Percentiles rank a stretch among this genome's conserved stretches.
These are phyloP conservation scores for Noctua janthina DNA, from an alignment of 2,888 invertebrate species.

Conservation along the genomic window DNA sequence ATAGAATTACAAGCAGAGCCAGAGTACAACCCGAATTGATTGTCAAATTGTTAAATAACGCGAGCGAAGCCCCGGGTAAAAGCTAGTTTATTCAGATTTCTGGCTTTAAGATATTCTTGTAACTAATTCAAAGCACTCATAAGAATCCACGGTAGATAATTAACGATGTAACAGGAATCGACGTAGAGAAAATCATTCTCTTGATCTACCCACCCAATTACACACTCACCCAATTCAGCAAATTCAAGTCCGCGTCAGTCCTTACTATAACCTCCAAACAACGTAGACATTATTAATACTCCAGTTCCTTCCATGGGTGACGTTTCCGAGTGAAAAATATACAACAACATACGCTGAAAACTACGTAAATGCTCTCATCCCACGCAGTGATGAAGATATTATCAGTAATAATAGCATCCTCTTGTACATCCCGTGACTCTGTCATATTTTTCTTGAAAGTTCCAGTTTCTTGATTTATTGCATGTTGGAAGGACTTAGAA, in stretches of 20 bases:
- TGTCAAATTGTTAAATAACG: no score
- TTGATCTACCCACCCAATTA: background rate
- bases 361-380: constrained; percentile 39
- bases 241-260: constrained; percentile 3
- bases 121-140: background rate
- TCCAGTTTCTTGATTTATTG: constrained; percentile 3
- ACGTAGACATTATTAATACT: constrained; percentile 31
- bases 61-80: no score
- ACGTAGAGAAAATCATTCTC: background rate
- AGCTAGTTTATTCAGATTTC: background rate
- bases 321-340: constrained; percentile 40
- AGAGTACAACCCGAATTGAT: no score
- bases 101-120: background rate
- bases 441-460: constrained; percentile 13
- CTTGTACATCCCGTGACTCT: constrained; percentile 29
- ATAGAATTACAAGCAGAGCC: no score
- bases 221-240: background rate
- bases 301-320: constrained; percentile 38
- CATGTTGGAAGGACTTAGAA: background rate
- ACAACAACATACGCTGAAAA: constrained; percentile 27
- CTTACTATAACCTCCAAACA: constrained; percentile 22
- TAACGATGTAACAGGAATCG: background rate
- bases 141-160: background rate
- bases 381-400: constrained; percentile 56
- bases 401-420: constrained; percentile 49